phyloP scores from a whole-genome alignment of 2,888 invertebrate species.

The Phyto melanocephala region DNA sequence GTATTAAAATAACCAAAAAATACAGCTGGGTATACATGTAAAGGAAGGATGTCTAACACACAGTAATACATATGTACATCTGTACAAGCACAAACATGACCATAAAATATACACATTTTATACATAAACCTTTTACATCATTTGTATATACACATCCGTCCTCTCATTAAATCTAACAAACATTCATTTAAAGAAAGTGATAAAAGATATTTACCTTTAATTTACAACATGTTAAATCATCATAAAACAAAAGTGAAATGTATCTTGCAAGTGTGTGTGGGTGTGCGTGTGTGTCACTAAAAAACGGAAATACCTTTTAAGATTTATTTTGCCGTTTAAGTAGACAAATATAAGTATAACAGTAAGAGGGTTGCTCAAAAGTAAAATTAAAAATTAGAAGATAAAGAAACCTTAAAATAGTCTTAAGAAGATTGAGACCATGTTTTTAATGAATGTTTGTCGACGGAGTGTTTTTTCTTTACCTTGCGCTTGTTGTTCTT shows the following conservation, averaged over 20 bases:
- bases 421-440: constrained; percentile 32
- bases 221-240: constrained; percentile 17
- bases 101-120: background rate
- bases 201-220: background rate
- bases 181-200: background rate
- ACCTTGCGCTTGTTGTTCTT: constrained; percentile 20
- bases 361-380: constrained; percentile 26
- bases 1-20: background rate
- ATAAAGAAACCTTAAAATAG: constrained; percentile 28
- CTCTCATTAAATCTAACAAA: constrained; percentile 3
- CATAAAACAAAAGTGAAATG: background rate
- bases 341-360: background rate
- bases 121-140: background rate
- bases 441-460: background rate
- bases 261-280: background rate
- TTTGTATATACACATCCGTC: background rate
- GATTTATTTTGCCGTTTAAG: constrained; percentile 2
- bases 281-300: background rate
- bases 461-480: background rate
- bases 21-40: background rate
- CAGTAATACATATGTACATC: background rate
- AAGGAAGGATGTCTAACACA: background rate
- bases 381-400: constrained; percentile 6
- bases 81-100: too few relatives aligned
- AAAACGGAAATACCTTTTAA: constrained; percentile 13